phyloP scores from a whole-genome alignment of 2,797 vertebrate species.

The Eulemur coronatus region DNA sequence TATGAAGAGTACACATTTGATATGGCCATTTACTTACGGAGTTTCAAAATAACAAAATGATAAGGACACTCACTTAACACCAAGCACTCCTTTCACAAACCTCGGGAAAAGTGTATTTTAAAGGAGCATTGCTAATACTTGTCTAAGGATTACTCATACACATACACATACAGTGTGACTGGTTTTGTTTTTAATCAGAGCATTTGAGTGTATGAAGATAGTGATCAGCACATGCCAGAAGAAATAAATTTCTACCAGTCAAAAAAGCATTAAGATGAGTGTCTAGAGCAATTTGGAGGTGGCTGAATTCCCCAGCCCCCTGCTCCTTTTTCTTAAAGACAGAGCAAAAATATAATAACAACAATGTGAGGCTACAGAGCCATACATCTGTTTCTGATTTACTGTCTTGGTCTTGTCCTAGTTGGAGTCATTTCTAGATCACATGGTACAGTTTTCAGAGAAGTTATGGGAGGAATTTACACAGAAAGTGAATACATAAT shows the following conservation, averaged over 20 bases:
- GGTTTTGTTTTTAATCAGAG: conserved; percentile 59
- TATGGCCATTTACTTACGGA: neutral
- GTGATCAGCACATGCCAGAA: neutral
- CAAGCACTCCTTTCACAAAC: conserved; percentile 10
- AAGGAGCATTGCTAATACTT: neutral
- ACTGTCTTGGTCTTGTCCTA: conserved; percentile 28
- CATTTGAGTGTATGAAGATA: conserved; percentile 21
- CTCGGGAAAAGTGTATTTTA: neutral
- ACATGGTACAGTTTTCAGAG: conserved; percentile 14
- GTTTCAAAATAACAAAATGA: conserved; percentile 39
- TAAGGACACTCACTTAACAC: neutral
- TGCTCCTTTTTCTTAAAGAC: neutral
- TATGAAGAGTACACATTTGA: neutral
- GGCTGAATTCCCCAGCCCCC: neutral
- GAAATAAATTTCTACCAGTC: conserved; percentile 15
- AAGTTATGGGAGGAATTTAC: conserved; percentile 47
- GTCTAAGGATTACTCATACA: neutral
- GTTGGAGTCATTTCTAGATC: conserved; percentile 46
- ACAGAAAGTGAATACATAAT: neutral
- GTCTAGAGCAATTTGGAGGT: neutral
- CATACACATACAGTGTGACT: neutral
- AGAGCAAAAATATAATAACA: neutral
- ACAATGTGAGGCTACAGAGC: neutral
- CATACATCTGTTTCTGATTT: conserved; percentile 45
- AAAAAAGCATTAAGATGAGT: conserved; percentile 24